These are phyloP conservation scores for Cheilosia scutellata DNA, from an alignment of 2,888 invertebrate genomes.

Conservation along the genomic window DNA sequence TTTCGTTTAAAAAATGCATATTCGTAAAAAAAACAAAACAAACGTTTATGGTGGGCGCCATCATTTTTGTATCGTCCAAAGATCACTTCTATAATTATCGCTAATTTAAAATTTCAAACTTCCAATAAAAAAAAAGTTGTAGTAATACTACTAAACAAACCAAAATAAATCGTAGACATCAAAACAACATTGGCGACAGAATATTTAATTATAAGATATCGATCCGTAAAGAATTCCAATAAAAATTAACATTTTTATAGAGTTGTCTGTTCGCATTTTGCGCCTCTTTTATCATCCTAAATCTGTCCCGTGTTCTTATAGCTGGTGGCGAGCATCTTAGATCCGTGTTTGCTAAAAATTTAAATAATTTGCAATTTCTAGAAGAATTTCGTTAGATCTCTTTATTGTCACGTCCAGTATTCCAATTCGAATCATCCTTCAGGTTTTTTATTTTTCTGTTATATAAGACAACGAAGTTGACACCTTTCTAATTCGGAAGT, in stretches of 20 bases:
- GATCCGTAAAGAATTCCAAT: constrained; percentile 7
- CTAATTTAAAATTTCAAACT: constrained; percentile 30
- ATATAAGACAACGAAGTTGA: neutral
- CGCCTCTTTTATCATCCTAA: neutral
- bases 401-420: constrained; percentile 1
- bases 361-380: constrained; percentile 30
- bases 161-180: constrained; percentile 13
- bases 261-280: constrained; percentile 29
- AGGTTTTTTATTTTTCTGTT: neutral
- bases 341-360: constrained; percentile 48
- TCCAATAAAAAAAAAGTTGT: constrained; percentile 5
- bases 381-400: constrained; percentile 7
- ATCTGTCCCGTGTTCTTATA: neutral
- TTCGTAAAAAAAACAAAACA: neutral
- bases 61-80: neutral
- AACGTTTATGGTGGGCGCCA: constrained; percentile 7
- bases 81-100: constrained; percentile 24
- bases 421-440: neutral
- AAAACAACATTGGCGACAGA: constrained; percentile 31
- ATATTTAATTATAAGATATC: constrained; percentile 23
- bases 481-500: neutral
- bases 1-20: no score
- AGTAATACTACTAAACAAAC: no score
- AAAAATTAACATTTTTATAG: constrained; percentile 24
- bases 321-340: constrained; percentile 11